phyloP scores from a whole-genome alignment of 2,113 vertebrate species.

The Pteronura brasiliensis region DNA sequence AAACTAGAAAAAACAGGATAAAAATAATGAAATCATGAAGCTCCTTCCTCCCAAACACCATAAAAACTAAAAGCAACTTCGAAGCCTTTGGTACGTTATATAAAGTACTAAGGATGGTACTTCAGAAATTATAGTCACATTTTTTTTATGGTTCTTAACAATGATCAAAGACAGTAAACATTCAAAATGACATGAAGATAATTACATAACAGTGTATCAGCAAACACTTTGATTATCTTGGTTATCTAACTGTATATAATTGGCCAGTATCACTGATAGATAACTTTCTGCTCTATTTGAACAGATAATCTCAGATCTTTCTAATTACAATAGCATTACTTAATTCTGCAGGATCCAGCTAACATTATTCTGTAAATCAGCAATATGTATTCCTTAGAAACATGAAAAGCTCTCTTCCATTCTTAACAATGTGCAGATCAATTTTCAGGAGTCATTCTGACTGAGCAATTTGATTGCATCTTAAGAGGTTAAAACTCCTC shows the following conservation, averaged over 20 bases:
- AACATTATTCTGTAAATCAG: slow-evolving; percentile 40
- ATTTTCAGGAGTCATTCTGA: slow-evolving; percentile 69
- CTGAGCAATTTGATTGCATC: slow-evolving; percentile 67
- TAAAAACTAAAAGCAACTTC: neutral
- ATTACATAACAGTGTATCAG: neutral
- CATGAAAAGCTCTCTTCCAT: slow-evolving; percentile 7
- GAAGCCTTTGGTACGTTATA: neutral
- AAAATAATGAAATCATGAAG: neutral
- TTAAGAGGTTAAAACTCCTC: slow-evolving; percentile 74
- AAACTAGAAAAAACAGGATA: neutral
- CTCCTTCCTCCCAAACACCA: neutral
- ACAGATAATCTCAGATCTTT: neutral
- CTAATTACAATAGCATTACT: neutral
- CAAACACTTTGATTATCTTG: neutral
- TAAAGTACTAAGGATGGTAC: neutral
- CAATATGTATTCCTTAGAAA: slow-evolving; percentile 36
- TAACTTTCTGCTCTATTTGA: neutral
- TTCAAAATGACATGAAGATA: neutral
- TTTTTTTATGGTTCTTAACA: neutral
- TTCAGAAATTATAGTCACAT: neutral
- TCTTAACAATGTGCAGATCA: slow-evolving; percentile 54
- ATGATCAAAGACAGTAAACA: neutral
- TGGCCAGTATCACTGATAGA: neutral
- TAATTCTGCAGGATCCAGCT: neutral
- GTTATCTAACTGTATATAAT: neutral